phyloP scores from a whole-genome alignment of 2,888 invertebrate species.

The Caenorhabditis drosophilae region DNA sequence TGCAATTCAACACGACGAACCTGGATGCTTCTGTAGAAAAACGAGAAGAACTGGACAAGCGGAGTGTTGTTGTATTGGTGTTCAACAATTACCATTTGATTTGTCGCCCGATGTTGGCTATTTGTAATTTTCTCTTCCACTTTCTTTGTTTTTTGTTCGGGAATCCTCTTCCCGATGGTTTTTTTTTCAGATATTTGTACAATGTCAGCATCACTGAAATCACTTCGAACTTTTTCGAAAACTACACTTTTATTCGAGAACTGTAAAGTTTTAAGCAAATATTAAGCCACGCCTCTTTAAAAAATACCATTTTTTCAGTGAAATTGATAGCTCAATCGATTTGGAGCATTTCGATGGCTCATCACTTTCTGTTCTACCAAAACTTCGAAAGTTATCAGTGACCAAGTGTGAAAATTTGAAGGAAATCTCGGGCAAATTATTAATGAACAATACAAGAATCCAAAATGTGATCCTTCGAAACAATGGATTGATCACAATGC shows the following conservation, averaged over 20 bases:
- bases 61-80: constrained; percentile 51
- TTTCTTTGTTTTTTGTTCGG: background rate
- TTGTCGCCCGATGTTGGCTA: constrained; percentile 18
- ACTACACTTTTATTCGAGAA: constrained; percentile 48
- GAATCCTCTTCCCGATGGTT: background rate
- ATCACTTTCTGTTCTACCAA: constrained; percentile 19
- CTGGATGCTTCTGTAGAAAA: constrained; percentile 21
- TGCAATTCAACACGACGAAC: constrained; percentile 19
- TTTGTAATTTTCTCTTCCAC: constrained; percentile 9
- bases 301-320: no score
- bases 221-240: constrained; percentile 35
- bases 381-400: constrained; percentile 43
- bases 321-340: constrained; percentile 27
- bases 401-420: constrained; percentile 43
- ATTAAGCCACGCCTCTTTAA: background rate
- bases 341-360: constrained; percentile 41
- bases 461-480: constrained; percentile 48
- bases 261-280: constrained; percentile 38
- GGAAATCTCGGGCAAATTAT: constrained; percentile 48
- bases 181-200: constrained; percentile 52
- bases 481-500: constrained; percentile 37
- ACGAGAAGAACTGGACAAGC: constrained; percentile 22
- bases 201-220: constrained; percentile 49
- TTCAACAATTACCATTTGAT: constrained; percentile 22
- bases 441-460: constrained; percentile 48